phyloP scores from a whole-genome alignment of 1,140 invertebrate genomes.

The Papilio machaon region DNA sequence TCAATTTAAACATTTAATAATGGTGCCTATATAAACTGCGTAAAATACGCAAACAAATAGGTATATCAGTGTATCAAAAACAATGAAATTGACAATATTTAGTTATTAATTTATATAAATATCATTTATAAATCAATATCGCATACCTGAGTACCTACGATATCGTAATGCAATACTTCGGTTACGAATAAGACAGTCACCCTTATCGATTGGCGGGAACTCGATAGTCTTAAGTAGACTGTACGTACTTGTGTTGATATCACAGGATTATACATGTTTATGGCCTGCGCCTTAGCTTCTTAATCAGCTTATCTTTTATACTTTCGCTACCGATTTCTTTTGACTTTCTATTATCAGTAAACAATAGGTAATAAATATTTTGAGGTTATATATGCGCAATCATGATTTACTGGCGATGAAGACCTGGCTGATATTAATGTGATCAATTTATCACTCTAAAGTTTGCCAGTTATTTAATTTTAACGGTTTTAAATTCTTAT shows the following conservation, averaged over 20 bases:
- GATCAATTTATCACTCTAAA: not conserved
- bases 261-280: constrained; percentile 39
- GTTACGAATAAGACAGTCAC: constrained; percentile 33
- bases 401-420: not conserved
- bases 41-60: no score
- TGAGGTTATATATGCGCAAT: not conserved
- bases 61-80: no score
- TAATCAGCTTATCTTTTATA: constrained; percentile 39
- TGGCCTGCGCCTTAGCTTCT: constrained; percentile 29
- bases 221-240: constrained; percentile 36
- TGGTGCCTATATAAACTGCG: no score
- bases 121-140: not conserved
- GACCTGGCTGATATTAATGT: not conserved
- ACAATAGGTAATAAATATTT: not conserved
- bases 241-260: constrained; percentile 32
- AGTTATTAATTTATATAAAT: no score
- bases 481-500: not conserved
- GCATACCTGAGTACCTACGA: not conserved
- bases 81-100: no score
- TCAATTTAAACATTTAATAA: no score
- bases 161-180: constrained; percentile 12
- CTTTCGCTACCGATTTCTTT: constrained; percentile 33
- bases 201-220: constrained; percentile 37
- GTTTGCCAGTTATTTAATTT: not conserved
- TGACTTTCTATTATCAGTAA: not conserved